Evolutionary conservation across 1,140 invertebrate species (phyloP), one percentile per base, ranked within the genome.

Genomic region (Uloborus diversus): DNA sequence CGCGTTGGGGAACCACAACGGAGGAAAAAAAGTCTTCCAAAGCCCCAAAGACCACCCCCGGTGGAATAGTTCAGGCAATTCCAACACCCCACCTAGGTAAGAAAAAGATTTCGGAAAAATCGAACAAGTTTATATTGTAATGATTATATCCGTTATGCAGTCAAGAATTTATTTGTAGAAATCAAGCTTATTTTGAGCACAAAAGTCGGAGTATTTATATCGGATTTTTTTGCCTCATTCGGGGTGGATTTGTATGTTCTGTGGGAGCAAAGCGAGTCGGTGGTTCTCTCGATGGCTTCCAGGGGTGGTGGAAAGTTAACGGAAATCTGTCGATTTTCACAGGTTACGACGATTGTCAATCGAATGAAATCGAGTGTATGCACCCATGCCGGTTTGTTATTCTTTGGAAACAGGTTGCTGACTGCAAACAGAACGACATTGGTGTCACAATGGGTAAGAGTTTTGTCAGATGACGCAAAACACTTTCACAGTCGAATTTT

Each of bases 151-250:
- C 49, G n/a, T 73, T 17, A 47, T 47, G 59, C 59, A 35, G 47
- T 30, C 4, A 5, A 14, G 20, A 42, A 47, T 20, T 73, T 57
- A 61, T 59, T 59, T 30, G 23, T 61, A 35, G 56, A 73, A 73
- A 73, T 61, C 69, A 73, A 73, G 69, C 69, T 73, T 73, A 73
- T 73, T 73, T 42, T 33, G 37, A 20, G 25, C 13, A n/a, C 56
- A 59, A 28, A 28, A 17, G 32, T 1, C 17, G 9, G 56, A 1
- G 37, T 42, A 42, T 42, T 42, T 42, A 42, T 42, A 9, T 42
- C 17, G 9, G 9, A 42, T 42, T 42, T 17, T 42, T 9, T 9
- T 13, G 9, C 17, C 37, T 42, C 9, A 42, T 13, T 42, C 9
- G 37, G 37, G 17, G n/a, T 42, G 13, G 56, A 1, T 23, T 61